A percentile compares a stretch with the other conserved stretches of the same genome.
phyloP scores from a whole-genome alignment of 2,797 vertebrate species.

The Spatula clypeata region DNA sequence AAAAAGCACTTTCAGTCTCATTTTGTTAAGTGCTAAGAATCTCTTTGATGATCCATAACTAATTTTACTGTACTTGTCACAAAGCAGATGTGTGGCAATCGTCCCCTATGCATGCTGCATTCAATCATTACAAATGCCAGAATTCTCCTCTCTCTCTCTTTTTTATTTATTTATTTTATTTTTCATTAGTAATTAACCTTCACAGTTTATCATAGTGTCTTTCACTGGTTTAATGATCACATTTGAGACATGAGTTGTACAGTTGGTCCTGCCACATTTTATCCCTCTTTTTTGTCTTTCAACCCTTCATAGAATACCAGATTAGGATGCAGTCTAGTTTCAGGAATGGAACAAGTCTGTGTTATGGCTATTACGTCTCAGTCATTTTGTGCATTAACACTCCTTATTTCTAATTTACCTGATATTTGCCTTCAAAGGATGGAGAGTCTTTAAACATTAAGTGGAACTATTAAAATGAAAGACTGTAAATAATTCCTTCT shows the following conservation, averaged over 20 bases:
- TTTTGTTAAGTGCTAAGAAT: conserved; percentile 65
- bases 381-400: background rate
- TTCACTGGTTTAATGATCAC: conserved; percentile 1
- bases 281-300: background rate
- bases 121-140: conserved; percentile 12
- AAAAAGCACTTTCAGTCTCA: conserved; percentile 44
- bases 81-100: conserved; percentile 64
- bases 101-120: conserved; percentile 15
- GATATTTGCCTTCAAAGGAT: background rate
- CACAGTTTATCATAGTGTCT: background rate
- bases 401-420: background rate
- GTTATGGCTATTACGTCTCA: background rate
- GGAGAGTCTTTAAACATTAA: background rate
- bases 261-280: background rate
- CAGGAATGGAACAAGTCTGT: background rate
- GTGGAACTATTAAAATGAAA: background rate
- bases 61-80: conserved; percentile 73
- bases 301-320: background rate
- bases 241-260: background rate
- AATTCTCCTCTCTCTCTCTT: background rate
- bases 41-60: conserved; percentile 76
- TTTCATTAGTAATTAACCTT: conserved; percentile 47
- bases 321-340: background rate
- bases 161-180: background rate
- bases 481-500: background rate